Evolutionary conservation across 2,888 invertebrate genomes (phyloP).

Genomic region (Agrilus biguttatus): DNA sequence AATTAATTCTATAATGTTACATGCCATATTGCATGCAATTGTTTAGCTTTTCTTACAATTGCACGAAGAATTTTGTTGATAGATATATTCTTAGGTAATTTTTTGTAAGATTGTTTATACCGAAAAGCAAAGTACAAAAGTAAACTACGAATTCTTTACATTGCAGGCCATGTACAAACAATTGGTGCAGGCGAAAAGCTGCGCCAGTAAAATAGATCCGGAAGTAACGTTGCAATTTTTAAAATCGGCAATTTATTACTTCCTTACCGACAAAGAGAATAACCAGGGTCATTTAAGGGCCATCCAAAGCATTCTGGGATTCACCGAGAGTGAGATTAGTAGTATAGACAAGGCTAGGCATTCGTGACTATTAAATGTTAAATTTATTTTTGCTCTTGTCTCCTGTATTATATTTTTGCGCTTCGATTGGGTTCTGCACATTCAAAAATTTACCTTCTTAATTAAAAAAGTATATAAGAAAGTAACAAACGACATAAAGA

Average conservation of each 20-base stretch:
- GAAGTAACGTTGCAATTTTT: conserved; percentile 84
- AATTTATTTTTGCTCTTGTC: too few relatives aligned
- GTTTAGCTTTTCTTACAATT: too few relatives aligned
- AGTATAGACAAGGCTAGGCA: conserved; percentile 61
- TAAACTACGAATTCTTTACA: conserved; percentile 1
- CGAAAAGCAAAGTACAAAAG: background rate
- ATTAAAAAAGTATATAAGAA: too few relatives aligned
- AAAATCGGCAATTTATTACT: conserved; percentile 86
- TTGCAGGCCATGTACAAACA: conserved; percentile 75
- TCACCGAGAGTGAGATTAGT: conserved; percentile 64
- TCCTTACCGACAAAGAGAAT: conserved; percentile 79
- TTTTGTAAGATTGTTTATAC: background rate
- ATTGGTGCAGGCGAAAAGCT: conserved; percentile 59
- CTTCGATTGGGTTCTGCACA: too few relatives aligned
- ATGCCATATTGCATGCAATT: too few relatives aligned
- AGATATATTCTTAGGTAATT: background rate
- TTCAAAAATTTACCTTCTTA: too few relatives aligned
- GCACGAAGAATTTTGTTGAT: too few relatives aligned
- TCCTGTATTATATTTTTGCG: too few relatives aligned
- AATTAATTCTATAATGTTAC: too few relatives aligned
- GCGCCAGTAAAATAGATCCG: conserved; percentile 64
- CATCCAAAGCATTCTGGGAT: conserved; percentile 83
- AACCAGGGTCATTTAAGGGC: conserved; percentile 78
- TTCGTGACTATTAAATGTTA: conserved; percentile 11
- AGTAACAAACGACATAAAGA: too few relatives aligned